Base-by-base conservation (phyloP, 2,888 invertebrate genomes). In the Ophion obscuratus region DNA sequence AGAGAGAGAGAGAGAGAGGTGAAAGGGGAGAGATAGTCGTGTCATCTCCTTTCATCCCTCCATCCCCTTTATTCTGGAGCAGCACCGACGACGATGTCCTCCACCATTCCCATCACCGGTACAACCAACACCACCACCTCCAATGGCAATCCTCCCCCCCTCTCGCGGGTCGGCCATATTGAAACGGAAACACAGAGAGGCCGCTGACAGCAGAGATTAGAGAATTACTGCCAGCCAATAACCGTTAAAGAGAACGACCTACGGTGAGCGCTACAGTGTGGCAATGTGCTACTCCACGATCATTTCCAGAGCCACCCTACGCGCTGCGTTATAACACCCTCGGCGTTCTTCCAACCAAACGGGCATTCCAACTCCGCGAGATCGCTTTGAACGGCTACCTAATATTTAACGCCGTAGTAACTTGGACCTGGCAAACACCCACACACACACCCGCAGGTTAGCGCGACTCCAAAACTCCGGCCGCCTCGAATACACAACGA, bases 161-260 rank as follows among this genome's bases (percentile, higher is more conserved):
- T 53, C 81, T 79, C 70, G 59, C 73, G 53, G 88, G 88, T 88
- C 90, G 89, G 90, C 91, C 91, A 92, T 92, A 93, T 92, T 92
- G 92, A 92, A 92, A 92, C 91, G 92, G 92, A 92, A 93, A 92
- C 92, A 91, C 91, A 91, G 89, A 91, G 90, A 91, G 91, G 90
- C 90, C 91, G 92, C 91, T 92, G 92, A 93, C 93, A 92, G 92
- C 90, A 91, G 91, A 92, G 93, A 93, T 93, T 93, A 93, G 92
- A 93, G 92, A 92, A 93, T 93, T 93, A 92, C 92, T 90, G 91
- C 89, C 88, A 90, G 90, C 92, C 93, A 93, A 93, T 93, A 93
- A 93, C 92, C 92, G 92, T 93, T 93, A 93, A 92, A 92, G 92
- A 92, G 92, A 93, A 93, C 93, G 92, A 93, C 92, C 92, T 89